Evolutionary conservation across 1,140 invertebrate genomes (phyloP).

Genomic region (Drosophila prosaltans): DNA sequence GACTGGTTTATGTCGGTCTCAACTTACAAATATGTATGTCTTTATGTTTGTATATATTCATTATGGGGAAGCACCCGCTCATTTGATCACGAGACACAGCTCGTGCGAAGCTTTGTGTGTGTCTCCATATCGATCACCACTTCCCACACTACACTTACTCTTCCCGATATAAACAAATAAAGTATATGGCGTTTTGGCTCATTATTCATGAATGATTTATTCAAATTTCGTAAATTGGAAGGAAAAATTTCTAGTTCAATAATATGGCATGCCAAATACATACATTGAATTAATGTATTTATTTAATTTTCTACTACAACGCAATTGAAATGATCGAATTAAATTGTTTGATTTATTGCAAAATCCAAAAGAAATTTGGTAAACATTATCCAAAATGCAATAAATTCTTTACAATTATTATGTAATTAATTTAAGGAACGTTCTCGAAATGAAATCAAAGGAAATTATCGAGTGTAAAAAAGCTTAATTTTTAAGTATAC

Average conservation of each 20-base stretch:
- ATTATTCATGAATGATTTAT: slow-evolving; percentile 59
- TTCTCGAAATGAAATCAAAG: too few relatives aligned
- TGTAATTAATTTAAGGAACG: too few relatives aligned
- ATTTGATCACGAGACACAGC: slow-evolving; percentile 69
- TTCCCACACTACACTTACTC: slow-evolving; percentile 6
- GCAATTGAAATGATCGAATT: too few relatives aligned
- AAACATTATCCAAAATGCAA: too few relatives aligned
- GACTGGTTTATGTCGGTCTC: slow-evolving; percentile 38
- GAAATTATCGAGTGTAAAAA: too few relatives aligned
- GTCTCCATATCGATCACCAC: slow-evolving; percentile 4
- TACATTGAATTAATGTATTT: too few relatives aligned
- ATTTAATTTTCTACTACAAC: neutral
- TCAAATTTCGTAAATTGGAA: slow-evolving; percentile 23
- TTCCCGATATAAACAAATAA: slow-evolving; percentile 8
- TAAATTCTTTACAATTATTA: too few relatives aligned
- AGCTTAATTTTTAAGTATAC: too few relatives aligned
- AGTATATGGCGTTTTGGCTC: slow-evolving; percentile 26
- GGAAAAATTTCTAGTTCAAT: slow-evolving; percentile 14
- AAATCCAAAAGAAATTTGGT: too few relatives aligned
- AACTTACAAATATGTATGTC: neutral
- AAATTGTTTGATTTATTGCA: too few relatives aligned
- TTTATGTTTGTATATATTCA: neutral
- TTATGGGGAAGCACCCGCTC: slow-evolving; percentile 58
- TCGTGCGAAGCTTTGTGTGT: slow-evolving; percentile 58
- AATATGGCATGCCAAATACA: neutral